These are phyloP conservation scores for Parapristionchus giblindavisi DNA, from an alignment of 2,888 invertebrate genomes.

Conservation along the genomic window DNA sequence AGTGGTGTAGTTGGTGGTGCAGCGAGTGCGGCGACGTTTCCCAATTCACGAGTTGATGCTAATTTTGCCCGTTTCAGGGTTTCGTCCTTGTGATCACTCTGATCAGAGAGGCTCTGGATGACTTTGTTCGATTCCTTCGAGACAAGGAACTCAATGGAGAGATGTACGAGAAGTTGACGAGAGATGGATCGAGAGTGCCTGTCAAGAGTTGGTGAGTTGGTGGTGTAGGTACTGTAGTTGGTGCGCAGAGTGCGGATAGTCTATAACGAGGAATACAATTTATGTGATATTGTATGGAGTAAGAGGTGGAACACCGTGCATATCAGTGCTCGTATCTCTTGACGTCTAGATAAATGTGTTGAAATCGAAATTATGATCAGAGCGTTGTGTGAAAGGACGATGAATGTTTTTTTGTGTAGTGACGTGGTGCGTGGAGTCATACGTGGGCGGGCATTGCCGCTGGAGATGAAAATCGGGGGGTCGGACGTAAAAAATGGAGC, in stretches of 20 bases:
- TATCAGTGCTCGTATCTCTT: too few relatives aligned
- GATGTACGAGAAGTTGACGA: slow-evolving; percentile 85
- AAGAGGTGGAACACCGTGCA: too few relatives aligned
- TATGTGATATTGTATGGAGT: not conserved
- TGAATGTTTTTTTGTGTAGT: too few relatives aligned
- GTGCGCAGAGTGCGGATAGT: not conserved
- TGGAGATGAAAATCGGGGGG: too few relatives aligned
- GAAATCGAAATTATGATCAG: too few relatives aligned
- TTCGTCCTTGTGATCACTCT: slow-evolving; percentile 96
- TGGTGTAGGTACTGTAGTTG: too few relatives aligned
- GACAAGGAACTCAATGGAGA: slow-evolving; percentile 96
- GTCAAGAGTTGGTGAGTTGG: slow-evolving; percentile 78
- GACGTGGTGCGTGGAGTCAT: too few relatives aligned
- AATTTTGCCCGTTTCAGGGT: slow-evolving; percentile 74
- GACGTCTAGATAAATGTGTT: too few relatives aligned
- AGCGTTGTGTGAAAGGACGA: too few relatives aligned
- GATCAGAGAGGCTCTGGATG: slow-evolving; percentile 94
- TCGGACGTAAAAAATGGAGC: too few relatives aligned
- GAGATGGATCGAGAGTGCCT: slow-evolving; percentile 73
- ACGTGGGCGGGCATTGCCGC: too few relatives aligned
- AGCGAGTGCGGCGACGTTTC: slow-evolving; percentile 1
- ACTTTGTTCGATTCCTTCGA: slow-evolving; percentile 87
- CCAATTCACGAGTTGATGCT: slow-evolving; percentile 11
- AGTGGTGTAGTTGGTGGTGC: slow-evolving; percentile 13
- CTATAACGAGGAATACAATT: not conserved